A percentile compares a stretch with the other conserved stretches of the same genome.
Conservation (phyloP, 2,888 invertebrate species). For the Ophion ventricosus region DNA sequence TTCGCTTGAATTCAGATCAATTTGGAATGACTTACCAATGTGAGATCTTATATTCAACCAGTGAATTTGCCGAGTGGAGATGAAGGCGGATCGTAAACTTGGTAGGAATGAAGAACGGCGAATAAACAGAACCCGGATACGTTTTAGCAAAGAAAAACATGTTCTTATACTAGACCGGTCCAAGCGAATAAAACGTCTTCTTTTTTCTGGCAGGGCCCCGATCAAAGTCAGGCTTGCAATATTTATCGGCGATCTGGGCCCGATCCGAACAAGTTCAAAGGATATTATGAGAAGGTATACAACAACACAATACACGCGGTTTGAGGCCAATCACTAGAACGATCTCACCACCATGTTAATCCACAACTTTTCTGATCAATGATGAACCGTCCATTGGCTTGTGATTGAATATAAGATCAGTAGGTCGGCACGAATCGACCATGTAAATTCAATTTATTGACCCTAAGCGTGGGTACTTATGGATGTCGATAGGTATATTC, state of each 20-base stretch:
- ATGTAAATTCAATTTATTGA: conserved; percentile 55
- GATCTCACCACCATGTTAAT: not conserved
- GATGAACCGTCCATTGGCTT: not conserved
- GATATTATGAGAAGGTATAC: too few species aligned
- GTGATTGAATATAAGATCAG: not conserved
- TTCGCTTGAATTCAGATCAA: not conserved
- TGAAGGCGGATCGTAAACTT: too few species aligned
- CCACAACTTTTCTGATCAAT: not conserved
- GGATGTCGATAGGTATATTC: conserved; percentile 23
- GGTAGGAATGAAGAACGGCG: too few species aligned
- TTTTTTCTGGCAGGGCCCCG: not conserved
- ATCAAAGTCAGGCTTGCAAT: not conserved
- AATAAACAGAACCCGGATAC: not conserved
- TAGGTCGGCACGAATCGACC: conserved; percentile 32
- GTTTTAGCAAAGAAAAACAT: not conserved
- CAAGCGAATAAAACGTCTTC: not conserved
- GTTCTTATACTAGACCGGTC: not conserved
- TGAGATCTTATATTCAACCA: too few species aligned
- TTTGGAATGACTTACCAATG: too few species aligned
- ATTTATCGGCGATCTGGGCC: not conserved
- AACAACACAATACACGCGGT: not conserved
- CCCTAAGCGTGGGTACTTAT: conserved; percentile 8
- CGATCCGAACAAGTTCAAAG: not conserved
- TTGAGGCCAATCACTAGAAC: not conserved
- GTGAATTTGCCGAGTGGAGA: too few species aligned